phyloP scores from a whole-genome alignment of 2,888 invertebrate species.

The Amaurobius ferox region DNA sequence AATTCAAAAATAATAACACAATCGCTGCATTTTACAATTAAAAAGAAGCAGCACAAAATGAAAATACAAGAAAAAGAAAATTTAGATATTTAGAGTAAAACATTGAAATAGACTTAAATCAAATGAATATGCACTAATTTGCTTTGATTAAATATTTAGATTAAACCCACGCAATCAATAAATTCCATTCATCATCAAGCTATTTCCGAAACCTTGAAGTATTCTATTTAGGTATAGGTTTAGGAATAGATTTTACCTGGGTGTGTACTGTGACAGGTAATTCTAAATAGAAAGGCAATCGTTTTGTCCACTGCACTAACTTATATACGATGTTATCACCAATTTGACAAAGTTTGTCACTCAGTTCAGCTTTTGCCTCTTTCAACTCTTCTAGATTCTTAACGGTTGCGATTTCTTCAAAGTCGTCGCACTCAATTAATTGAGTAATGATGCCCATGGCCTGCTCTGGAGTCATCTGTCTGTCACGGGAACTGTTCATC shows the following conservation, averaged over 20 bases:
- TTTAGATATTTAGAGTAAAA: too few relatives aligned
- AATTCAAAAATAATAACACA: background rate
- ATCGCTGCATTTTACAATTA: background rate
- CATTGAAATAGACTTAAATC: background rate
- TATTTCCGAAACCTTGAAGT: background rate
- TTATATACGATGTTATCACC: conserved; percentile 99
- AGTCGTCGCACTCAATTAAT: conserved; percentile 96
- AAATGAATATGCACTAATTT: background rate
- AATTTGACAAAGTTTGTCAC: conserved; percentile 92
- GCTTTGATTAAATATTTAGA: too few relatives aligned
- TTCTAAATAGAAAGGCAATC: conserved; percentile 97
- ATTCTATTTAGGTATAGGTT: background rate
- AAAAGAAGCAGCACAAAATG: background rate
- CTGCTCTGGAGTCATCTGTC: conserved; percentile 86
- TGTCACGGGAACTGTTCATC: conserved; percentile 88
- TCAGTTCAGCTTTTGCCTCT: conserved; percentile 88
- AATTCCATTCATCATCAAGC: background rate
- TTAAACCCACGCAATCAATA: background rate
- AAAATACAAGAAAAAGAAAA: background rate
- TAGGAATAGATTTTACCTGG: conserved; percentile 68
- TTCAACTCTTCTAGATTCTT: conserved; percentile 93
- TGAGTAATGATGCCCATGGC: conserved; percentile 92
- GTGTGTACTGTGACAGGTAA: conserved; percentile 89
- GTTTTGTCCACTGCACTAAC: conserved; percentile 98
- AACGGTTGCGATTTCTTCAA: conserved; percentile 95